These are phyloP conservation scores for Scarus forsteni DNA, from an alignment of 2,797 vertebrate species.

Conservation along the genomic window DNA sequence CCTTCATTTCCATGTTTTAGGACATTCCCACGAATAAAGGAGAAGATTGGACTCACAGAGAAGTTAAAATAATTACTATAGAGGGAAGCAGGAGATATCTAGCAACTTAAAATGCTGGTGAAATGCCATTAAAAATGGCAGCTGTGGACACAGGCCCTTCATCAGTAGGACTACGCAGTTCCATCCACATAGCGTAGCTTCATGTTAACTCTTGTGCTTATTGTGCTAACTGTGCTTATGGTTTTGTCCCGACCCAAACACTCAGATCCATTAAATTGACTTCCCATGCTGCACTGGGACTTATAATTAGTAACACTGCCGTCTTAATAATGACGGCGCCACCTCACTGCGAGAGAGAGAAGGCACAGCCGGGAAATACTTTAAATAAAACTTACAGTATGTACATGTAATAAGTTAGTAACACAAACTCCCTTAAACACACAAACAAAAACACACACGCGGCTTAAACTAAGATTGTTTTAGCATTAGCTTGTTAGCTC, in stretches of 20 bases:
- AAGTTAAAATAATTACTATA: too few species aligned
- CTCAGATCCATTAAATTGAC: constrained; percentile 9
- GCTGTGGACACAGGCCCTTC: too few species aligned
- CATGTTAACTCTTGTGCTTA: background rate
- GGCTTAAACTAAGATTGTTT: constrained; percentile 40
- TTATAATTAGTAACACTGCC: constrained; percentile 17
- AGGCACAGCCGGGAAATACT: constrained; percentile 84
- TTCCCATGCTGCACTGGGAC: constrained; percentile 49
- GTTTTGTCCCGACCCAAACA: background rate
- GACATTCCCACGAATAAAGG: too few species aligned
- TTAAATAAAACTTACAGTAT: constrained; percentile 81
- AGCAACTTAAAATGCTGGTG: too few species aligned
- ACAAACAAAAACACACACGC: constrained; percentile 1
- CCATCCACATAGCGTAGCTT: background rate
- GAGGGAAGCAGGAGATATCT: too few species aligned
- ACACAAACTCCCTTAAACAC: constrained; percentile 28
- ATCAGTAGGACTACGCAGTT: background rate
- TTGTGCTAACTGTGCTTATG: background rate
- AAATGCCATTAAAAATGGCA: too few species aligned
- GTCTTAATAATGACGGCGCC: constrained; percentile 41
- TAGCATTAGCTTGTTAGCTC: background rate
- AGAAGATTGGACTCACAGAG: too few species aligned
- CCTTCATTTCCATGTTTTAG: too few species aligned
- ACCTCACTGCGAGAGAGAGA: constrained; percentile 73
- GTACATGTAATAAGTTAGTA: constrained; percentile 85